A percentile compares a stretch with the other conserved stretches of the same genome.
Conservation (phyloP, 2,113 vertebrate species). For the Silurus asotus region DNA sequence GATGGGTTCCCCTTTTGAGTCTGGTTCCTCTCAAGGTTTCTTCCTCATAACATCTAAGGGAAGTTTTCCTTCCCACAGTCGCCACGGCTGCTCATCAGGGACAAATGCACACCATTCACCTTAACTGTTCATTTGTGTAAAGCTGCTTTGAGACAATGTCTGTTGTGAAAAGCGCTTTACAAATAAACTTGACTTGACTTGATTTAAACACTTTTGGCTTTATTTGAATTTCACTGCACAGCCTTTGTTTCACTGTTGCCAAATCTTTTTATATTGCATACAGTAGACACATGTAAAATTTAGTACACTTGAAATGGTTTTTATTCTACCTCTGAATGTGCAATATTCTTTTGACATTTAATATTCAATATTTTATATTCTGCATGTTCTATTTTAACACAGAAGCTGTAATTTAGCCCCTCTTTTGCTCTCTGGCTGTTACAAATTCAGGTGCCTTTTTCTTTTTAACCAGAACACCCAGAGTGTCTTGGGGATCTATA, state of each 20-base stretch:
- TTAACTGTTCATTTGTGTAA: too few species aligned
- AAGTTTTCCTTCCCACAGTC: too few species aligned
- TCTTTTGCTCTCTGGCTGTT: slow-evolving; percentile 30
- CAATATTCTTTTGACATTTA: neutral
- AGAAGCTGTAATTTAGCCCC: slow-evolving; percentile 44
- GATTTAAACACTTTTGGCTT: neutral
- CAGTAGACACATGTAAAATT: neutral
- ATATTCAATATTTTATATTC: neutral
- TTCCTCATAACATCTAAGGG: too few species aligned
- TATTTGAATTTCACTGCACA: neutral
- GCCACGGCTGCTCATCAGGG: too few species aligned
- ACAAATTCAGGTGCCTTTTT: neutral
- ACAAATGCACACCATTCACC: too few species aligned
- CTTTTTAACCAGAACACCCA: slow-evolving; percentile 32
- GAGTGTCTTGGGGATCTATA: slow-evolving; percentile 35
- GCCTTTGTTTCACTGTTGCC: neutral
- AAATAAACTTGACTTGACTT: too few species aligned
- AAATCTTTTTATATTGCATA: neutral
- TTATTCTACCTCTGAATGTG: neutral
- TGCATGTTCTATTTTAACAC: neutral
- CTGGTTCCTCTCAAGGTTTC: too few species aligned
- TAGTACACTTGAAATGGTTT: neutral
- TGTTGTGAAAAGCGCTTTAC: too few species aligned
- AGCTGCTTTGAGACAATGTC: too few species aligned
- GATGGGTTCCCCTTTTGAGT: too few species aligned